These are phyloP conservation scores for Stercorarius parasiticus DNA, from an alignment of 2,113 vertebrate genomes.

Conservation along the genomic window DNA sequence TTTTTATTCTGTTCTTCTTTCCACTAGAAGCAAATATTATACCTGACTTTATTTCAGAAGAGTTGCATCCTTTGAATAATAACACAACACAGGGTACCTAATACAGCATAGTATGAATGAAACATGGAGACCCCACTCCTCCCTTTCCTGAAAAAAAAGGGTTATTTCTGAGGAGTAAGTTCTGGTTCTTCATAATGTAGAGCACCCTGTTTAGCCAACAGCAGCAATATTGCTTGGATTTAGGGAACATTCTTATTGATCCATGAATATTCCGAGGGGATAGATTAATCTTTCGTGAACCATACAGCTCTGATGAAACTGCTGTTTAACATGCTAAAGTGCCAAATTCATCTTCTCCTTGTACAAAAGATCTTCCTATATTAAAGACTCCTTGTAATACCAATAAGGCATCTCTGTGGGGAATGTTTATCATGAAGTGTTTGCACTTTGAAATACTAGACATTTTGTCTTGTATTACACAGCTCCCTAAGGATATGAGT, in stretches of 20 bases:
- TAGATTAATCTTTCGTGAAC: slow-evolving; percentile 67
- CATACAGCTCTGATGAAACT: slow-evolving; percentile 50
- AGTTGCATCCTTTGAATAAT: slow-evolving; percentile 20
- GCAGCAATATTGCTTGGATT: slow-evolving; percentile 52
- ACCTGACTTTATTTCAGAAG: neutral
- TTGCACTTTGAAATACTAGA: slow-evolving; percentile 31
- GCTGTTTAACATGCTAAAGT: slow-evolving; percentile 65
- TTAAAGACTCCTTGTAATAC: slow-evolving; percentile 58
- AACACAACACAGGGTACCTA: neutral
- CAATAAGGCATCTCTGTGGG: slow-evolving; percentile 45
- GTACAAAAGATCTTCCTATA: slow-evolving; percentile 56
- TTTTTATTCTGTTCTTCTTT: slow-evolving; percentile 49
- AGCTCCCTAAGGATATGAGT: neutral
- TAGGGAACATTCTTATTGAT: slow-evolving; percentile 64
- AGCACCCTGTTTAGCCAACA: slow-evolving; percentile 49
- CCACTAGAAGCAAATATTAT: neutral
- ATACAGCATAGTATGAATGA: neutral
- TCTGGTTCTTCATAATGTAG: slow-evolving; percentile 35
- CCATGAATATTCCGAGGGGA: slow-evolving; percentile 71
- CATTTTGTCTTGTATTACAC: neutral
- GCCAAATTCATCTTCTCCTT: slow-evolving; percentile 58
- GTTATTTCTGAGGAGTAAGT: neutral
- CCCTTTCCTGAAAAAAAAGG: neutral
- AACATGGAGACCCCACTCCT: neutral
- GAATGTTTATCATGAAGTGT: slow-evolving; percentile 52